Percentiles rank a stretch among this genome's conserved stretches.
Conservation (phyloP, 2,113 vertebrate species). For the Tragelaphus imberbis region DNA sequence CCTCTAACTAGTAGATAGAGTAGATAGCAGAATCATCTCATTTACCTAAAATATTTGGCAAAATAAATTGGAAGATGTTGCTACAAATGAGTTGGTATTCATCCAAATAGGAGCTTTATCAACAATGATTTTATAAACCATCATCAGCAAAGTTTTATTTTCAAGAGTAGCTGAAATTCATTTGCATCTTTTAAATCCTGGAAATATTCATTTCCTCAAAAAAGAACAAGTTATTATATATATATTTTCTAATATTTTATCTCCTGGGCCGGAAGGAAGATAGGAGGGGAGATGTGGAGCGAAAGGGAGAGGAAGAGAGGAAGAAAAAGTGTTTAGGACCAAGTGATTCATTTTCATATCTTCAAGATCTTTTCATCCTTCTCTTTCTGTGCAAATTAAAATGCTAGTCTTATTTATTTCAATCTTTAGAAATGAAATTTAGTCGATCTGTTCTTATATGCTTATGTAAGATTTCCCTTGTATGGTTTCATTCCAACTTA, state of each 20-base stretch:
- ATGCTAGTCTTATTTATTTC: background rate
- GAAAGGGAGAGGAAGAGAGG: background rate
- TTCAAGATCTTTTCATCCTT: background rate
- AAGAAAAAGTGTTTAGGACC: background rate
- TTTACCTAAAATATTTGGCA: background rate
- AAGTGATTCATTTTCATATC: conserved; percentile 4
- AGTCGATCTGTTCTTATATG: background rate
- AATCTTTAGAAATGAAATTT: background rate
- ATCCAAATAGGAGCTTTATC: background rate
- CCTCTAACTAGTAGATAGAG: background rate
- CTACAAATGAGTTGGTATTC: background rate
- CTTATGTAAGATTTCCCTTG: background rate
- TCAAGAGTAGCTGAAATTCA: background rate
- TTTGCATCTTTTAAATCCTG: background rate
- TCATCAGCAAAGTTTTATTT: conserved; percentile 1
- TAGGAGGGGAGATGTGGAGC: rapidly evolving
- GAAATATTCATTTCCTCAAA: background rate
- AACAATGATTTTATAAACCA: background rate
- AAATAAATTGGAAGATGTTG: background rate
- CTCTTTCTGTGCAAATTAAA: conserved; percentile 16
- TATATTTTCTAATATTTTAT: background rate
- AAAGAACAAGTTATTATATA: background rate
- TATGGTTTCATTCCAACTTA: background rate
- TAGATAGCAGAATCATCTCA: background rate
- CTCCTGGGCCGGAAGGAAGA: background rate